These are phyloP conservation scores for Peromyscus californicus DNA, from an alignment of 2,113 vertebrate species.

Conservation along the genomic window DNA sequence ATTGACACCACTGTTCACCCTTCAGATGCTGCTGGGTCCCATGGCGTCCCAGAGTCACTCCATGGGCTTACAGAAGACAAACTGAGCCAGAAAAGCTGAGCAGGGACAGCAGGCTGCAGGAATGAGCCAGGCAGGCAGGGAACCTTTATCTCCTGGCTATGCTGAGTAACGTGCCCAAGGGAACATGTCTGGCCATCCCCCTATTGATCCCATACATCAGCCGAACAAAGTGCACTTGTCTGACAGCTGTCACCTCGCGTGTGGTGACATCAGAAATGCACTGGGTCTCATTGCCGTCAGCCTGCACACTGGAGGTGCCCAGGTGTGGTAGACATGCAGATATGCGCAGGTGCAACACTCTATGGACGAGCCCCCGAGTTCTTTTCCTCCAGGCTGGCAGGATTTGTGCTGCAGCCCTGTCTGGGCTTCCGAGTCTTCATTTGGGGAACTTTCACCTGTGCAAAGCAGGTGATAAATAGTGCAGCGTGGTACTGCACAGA, in stretches of 20 bases:
- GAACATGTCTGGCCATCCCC: background rate
- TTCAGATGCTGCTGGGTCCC: background rate
- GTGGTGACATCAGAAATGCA: background rate
- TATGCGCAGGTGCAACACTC: rapidly evolving
- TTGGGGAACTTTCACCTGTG: slow-evolving; percentile 56
- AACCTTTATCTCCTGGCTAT: background rate
- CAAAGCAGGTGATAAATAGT: slow-evolving; percentile 76
- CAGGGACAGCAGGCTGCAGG: background rate
- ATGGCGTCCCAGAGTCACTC: background rate
- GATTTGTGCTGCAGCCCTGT: background rate
- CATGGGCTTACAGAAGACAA: background rate
- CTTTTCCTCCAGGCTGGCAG: slow-evolving; percentile 32
- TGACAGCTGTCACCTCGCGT: background rate
- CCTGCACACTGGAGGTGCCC: background rate
- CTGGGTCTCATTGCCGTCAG: background rate
- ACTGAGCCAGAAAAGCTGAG: background rate
- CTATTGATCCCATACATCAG: background rate
- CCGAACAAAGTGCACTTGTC: background rate
- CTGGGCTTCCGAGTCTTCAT: slow-evolving; percentile 62
- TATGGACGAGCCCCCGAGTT: no score
- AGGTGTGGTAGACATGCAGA: rapidly evolving
- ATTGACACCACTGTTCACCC: background rate
- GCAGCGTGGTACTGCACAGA: slow-evolving; percentile 35
- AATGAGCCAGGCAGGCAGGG: background rate
- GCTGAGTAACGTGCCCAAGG: background rate